Conservation (phyloP, 2,113 vertebrate genomes). For the Phodopus roborovskii region DNA sequence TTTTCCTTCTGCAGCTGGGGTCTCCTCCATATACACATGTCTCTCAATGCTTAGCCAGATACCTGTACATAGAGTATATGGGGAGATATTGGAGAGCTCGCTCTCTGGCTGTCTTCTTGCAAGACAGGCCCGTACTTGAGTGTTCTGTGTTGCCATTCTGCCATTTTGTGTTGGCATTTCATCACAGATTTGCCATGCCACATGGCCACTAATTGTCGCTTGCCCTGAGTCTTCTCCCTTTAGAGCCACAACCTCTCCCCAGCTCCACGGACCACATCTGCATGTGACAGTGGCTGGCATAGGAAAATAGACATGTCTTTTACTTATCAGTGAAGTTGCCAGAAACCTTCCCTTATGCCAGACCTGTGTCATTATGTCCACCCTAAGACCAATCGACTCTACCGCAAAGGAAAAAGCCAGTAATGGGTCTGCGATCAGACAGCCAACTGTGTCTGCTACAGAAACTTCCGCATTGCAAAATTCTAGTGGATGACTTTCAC, state of each 20-base stretch:
- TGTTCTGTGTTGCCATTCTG: neutral
- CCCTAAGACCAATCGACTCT: neutral
- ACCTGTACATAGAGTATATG: neutral
- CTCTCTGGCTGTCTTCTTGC: neutral
- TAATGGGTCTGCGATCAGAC: neutral
- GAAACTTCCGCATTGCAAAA: conserved; percentile 11
- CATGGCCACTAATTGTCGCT: neutral
- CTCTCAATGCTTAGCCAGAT: neutral
- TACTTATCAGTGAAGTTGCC: neutral
- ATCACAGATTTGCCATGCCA: neutral
- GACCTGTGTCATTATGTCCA: neutral
- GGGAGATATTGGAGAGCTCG: neutral
- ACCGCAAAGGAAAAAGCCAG: conserved; percentile 25
- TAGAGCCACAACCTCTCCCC: neutral
- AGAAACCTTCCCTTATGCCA: neutral
- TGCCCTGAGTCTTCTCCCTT: neutral
- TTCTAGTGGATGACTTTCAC: neutral
- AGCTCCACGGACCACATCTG: neutral
- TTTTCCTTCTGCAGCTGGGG: neutral
- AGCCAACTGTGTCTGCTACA: neutral
- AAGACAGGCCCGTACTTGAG: neutral
- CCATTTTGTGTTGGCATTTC: neutral
- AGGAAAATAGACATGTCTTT: neutral
- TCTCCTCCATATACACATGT: neutral
- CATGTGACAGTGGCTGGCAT: neutral